Conservation (phyloP, 2,113 vertebrate genomes). For the Carassius gibelio region DNA sequence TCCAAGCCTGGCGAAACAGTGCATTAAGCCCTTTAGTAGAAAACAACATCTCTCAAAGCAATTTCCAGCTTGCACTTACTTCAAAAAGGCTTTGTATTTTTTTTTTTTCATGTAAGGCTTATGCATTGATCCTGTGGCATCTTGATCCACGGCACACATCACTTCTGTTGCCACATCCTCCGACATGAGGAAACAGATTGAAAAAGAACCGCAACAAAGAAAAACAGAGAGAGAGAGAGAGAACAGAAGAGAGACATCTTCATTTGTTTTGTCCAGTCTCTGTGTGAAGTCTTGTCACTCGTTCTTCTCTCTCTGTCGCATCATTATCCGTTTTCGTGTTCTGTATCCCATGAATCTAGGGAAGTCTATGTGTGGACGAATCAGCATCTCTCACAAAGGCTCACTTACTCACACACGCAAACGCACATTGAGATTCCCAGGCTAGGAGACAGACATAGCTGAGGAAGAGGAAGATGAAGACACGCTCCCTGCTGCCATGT, state of each 20-base stretch:
- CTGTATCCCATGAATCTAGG: constrained; percentile 11
- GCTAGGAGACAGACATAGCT: constrained; percentile 88
- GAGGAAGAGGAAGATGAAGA: constrained; percentile 80
- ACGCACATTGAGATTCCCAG: constrained; percentile 62
- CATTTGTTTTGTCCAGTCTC: constrained; percentile 43
- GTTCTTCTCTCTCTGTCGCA: constrained; percentile 22
- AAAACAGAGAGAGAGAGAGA: background rate
- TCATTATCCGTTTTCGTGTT: constrained; percentile 11
- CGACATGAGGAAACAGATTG: background rate
- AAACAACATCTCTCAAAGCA: constrained; percentile 5
- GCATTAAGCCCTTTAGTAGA: constrained; percentile 47
- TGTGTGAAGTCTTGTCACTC: constrained; percentile 49
- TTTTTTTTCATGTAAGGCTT: background rate
- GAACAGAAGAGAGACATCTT: background rate
- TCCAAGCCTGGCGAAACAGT: constrained; percentile 39
- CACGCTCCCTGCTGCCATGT: constrained; percentile 82
- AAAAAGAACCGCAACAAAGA: constrained; percentile 28
- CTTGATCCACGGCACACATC: constrained; percentile 26
- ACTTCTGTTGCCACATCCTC: constrained; percentile 9
- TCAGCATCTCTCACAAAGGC: background rate
- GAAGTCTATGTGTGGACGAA: background rate
- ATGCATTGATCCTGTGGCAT: constrained; percentile 44
- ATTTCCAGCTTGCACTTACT: constrained; percentile 51
- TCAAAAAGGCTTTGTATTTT: background rate
- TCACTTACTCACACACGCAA: background rate